Evolutionary conservation across 1,140 invertebrate species (phyloP).

Genomic region (Heliconius congener): DNA sequence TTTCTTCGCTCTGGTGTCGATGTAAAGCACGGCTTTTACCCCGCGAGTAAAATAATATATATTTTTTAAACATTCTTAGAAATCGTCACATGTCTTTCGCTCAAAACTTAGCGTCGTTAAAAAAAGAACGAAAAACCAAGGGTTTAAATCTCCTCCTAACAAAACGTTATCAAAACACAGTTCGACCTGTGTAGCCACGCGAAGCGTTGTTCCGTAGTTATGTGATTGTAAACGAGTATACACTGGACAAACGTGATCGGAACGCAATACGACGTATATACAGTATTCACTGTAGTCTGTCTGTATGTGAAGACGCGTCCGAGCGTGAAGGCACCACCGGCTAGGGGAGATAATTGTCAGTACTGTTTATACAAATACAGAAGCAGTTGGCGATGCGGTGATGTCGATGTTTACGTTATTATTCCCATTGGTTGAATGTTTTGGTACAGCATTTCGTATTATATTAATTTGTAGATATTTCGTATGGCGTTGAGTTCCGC

Average conservation of each 20-base stretch:
- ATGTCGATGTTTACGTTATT: not conserved
- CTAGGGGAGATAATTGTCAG: not conserved
- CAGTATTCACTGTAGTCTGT: not conserved
- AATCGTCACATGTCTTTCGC: too few species aligned
- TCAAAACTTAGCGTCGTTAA: too few species aligned
- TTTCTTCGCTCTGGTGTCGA: too few species aligned
- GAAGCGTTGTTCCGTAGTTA: not conserved
- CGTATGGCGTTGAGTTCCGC: too few species aligned
- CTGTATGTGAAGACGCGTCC: not conserved
- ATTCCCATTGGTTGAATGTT: not conserved
- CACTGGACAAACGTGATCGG: constrained; percentile 1
- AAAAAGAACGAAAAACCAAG: too few species aligned
- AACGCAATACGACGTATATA: not conserved
- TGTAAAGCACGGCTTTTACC: too few species aligned
- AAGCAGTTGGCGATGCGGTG: not conserved
- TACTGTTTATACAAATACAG: not conserved
- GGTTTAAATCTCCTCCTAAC: too few species aligned
- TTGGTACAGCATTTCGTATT: not conserved
- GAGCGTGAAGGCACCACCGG: not conserved
- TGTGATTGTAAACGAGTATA: constrained; percentile 4
- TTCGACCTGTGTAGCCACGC: not conserved
- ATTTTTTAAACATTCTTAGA: too few species aligned
- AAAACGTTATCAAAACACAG: not conserved
- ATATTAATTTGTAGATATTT: not conserved
- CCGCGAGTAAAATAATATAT: too few species aligned